phyloP scores from a whole-genome alignment of 2,113 vertebrate genomes.

The Glaucomys volans region DNA sequence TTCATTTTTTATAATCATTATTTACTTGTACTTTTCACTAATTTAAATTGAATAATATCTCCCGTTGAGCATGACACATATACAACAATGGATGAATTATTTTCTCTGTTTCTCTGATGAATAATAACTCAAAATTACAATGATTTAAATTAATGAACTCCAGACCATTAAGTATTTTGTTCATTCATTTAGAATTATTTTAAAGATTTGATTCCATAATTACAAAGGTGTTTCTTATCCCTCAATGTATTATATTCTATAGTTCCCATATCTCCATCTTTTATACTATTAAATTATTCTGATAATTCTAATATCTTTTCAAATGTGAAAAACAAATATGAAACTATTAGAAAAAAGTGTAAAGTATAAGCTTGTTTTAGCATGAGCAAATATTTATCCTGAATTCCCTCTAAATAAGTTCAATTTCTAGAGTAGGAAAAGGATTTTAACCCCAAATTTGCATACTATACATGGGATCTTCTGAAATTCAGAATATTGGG shows the following conservation, averaged over 20 bases:
- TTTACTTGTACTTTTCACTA: background rate
- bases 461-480: background rate
- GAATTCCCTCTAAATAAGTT: background rate
- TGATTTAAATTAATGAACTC: background rate
- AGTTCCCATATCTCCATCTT: background rate
- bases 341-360: background rate
- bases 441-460: background rate
- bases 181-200: background rate
- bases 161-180: background rate
- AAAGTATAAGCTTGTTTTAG: background rate
- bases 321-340: background rate
- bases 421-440: background rate
- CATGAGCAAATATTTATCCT: background rate
- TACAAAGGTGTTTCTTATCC: background rate
- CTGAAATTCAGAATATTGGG: background rate
- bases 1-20: background rate
- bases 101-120: background rate
- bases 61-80: background rate
- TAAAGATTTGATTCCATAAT: background rate
- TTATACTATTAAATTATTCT: slow-evolving; percentile 25
- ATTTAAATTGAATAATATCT: background rate
- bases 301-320: background rate
- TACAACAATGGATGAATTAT: background rate
- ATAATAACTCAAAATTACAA: background rate
- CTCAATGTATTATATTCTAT: background rate